Conservation (phyloP, 1,140 invertebrate species). For the Papilio polyxenes region DNA sequence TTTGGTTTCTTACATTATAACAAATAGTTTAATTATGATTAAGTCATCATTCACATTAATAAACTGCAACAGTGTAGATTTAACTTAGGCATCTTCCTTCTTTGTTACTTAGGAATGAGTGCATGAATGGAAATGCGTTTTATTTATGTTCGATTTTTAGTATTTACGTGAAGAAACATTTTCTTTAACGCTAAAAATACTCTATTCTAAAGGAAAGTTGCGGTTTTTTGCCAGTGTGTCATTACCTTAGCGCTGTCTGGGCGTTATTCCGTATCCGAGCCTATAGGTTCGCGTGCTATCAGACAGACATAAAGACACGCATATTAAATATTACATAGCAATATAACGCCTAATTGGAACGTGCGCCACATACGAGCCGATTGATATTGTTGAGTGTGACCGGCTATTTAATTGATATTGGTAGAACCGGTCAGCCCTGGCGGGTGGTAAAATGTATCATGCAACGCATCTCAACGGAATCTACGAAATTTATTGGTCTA, state of each 20-base stretch:
- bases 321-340: slow-evolving; percentile 71
- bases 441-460: slow-evolving; percentile 19
- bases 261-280: slow-evolving; percentile 63
- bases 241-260: slow-evolving; percentile 51
- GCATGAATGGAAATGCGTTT: background rate
- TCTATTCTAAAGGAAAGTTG: too few relatives aligned
- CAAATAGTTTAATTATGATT: background rate
- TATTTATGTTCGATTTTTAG: background rate
- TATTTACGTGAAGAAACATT: too few relatives aligned
- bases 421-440: slow-evolving; percentile 21
- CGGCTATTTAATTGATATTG: slow-evolving; percentile 31
- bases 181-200: too few relatives aligned
- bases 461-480: slow-evolving; percentile 13
- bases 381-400: slow-evolving; percentile 33
- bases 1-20: background rate
- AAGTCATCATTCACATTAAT: background rate
- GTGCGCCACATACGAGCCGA: slow-evolving; percentile 52
- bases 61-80: background rate
- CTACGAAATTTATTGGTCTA: slow-evolving; percentile 28
- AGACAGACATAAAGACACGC: slow-evolving; percentile 71
- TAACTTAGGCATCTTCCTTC: background rate
- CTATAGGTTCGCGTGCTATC: slow-evolving; percentile 65
- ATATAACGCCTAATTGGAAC: slow-evolving; percentile 73
- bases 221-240: slow-evolving; percentile 44
- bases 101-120: background rate